Conservation (phyloP, 2,797 vertebrate species). For the Anableps anableps region DNA sequence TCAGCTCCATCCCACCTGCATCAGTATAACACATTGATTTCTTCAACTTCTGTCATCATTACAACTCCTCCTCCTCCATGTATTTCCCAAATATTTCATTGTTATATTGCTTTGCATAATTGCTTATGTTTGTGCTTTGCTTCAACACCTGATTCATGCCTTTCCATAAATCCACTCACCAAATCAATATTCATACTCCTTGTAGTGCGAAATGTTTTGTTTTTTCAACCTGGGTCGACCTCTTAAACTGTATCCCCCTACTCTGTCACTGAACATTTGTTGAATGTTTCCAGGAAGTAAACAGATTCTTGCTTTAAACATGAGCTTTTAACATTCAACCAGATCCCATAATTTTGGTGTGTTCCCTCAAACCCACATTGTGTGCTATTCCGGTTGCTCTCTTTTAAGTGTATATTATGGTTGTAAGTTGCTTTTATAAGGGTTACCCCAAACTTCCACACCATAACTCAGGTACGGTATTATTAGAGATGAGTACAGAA, state of each 20-base stretch:
- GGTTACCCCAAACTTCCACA: neutral
- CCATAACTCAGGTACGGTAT: too few species aligned
- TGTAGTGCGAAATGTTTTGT: neutral
- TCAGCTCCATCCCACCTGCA: too few species aligned
- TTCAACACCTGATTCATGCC: neutral
- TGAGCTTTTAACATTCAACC: too few species aligned
- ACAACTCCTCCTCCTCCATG: neutral
- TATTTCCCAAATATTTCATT: neutral
- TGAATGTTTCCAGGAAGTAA: neutral
- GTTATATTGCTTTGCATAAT: neutral
- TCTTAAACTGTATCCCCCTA: neutral
- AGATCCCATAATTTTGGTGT: too few species aligned
- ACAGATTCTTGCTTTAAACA: neutral
- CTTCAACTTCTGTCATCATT: neutral
- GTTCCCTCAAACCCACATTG: too few species aligned
- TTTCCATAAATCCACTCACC: neutral
- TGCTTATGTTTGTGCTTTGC: neutral
- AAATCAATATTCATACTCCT: neutral
- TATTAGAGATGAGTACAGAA: neutral
- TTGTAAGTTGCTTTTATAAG: too few species aligned
- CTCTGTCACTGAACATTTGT: neutral
- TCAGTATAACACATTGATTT: too few species aligned
- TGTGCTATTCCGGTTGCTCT: too few species aligned
- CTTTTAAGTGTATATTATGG: too few species aligned
- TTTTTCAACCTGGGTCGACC: neutral